Conservation (phyloP, 2,888 invertebrate genomes). For the Anthophora plumipes region DNA sequence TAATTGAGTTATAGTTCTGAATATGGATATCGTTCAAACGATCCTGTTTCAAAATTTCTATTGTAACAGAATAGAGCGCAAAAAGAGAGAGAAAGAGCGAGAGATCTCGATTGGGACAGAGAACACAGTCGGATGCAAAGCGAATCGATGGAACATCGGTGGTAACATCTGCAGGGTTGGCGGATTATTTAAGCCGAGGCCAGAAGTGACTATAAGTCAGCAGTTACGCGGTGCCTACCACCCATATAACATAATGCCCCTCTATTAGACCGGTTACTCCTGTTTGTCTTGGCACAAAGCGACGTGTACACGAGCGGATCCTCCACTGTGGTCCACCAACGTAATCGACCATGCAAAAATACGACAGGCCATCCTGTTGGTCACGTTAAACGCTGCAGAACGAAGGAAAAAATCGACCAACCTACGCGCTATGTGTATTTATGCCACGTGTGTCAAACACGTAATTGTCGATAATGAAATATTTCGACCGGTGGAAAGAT, state of each 20-base stretch:
- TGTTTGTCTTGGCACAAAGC: conserved; percentile 61
- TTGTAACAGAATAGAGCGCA: too few species aligned
- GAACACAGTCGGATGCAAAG: not conserved
- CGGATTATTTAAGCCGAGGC: conserved; percentile 58
- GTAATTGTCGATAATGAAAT: conserved; percentile 3
- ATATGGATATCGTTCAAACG: not conserved
- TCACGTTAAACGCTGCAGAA: not conserved
- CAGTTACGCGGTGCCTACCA: conserved; percentile 41
- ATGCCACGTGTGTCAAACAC: not conserved
- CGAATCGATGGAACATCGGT: conserved; percentile 17
- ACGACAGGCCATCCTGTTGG: not conserved
- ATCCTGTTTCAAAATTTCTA: not conserved
- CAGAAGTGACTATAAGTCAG: conserved; percentile 58
- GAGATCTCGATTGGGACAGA: not conserved
- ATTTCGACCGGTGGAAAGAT: not conserved
- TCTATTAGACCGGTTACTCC: conserved; percentile 52
- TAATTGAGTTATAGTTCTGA: too few species aligned
- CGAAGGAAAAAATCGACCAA: not conserved
- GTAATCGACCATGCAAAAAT: conserved; percentile 46
- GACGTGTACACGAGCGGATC: conserved; percentile 19
- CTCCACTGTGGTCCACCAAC: conserved; percentile 14
- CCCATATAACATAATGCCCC: conserved; percentile 61
- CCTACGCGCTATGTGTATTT: not conserved
- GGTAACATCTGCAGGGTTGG: conserved; percentile 56
- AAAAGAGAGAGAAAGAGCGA: not conserved